A percentile compares a stretch with the other conserved stretches of the same genome.
Conservation (phyloP, 1,140 invertebrate genomes). For the Brachionus plicatilis region DNA sequence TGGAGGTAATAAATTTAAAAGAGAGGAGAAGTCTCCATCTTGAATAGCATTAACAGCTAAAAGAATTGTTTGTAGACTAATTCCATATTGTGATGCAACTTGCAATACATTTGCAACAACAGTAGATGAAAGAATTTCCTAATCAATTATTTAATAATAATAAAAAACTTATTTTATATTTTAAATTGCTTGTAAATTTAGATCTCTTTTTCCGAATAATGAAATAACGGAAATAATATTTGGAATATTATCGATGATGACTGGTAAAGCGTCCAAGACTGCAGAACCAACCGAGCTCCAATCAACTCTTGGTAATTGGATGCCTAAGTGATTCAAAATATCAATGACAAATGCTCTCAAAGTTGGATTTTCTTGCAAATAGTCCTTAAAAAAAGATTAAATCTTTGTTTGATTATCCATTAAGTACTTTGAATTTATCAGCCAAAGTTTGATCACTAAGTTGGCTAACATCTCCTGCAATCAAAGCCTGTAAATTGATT, state of each 20-base stretch:
- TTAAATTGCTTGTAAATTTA: neutral
- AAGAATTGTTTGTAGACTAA: neutral
- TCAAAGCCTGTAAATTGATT: neutral
- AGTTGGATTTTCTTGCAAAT: neutral
- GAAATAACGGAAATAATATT: neutral
- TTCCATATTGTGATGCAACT: neutral
- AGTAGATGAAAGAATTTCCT: neutral
- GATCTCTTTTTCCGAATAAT: neutral
- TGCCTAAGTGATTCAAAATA: neutral
- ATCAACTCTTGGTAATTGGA: conserved; percentile 6
- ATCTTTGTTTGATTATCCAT: neutral
- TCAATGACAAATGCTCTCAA: neutral
- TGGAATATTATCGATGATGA: neutral
- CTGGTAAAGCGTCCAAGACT: neutral
- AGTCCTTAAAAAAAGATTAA: neutral
- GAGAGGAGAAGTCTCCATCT: neutral
- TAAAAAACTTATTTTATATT: neutral
- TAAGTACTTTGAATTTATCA: neutral
- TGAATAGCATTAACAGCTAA: neutral
- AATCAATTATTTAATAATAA: too few relatives aligned
- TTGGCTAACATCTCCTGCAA: neutral
- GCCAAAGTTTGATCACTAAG: neutral
- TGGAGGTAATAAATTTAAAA: neutral
- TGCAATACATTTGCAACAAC: neutral
- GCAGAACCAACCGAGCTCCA: neutral